Conservation (phyloP, 2,797 vertebrate species). For the Myotis daubentonii region DNA sequence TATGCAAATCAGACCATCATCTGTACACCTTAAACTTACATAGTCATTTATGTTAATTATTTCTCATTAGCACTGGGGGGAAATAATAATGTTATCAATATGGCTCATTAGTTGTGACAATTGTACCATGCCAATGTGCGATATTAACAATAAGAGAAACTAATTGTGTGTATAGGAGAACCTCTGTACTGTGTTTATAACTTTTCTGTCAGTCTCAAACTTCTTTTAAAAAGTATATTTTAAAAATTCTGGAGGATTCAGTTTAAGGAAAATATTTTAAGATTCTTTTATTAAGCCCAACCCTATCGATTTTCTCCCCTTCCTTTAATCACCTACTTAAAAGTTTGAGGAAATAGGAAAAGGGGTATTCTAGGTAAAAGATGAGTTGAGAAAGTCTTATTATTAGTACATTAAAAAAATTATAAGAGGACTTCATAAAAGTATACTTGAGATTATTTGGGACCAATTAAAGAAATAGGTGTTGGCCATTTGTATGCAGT, state of each 20-base stretch:
- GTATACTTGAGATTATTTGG: neutral
- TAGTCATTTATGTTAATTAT: neutral
- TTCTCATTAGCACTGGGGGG: neutral
- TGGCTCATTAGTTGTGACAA: neutral
- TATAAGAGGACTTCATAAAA: neutral
- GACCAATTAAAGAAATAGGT: neutral
- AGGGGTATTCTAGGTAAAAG: neutral
- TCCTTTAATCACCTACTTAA: neutral
- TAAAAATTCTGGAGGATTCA: neutral
- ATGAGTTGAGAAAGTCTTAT: neutral
- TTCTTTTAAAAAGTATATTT: neutral
- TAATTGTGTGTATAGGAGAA: neutral
- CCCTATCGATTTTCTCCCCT: neutral
- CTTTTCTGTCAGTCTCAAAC: neutral
- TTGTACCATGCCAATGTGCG: neutral
- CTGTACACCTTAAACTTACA: neutral
- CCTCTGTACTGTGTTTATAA: neutral
- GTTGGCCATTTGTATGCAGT: neutral
- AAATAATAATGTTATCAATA: neutral
- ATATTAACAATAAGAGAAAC: neutral
- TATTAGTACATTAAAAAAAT: neutral
- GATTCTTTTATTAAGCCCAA: neutral
- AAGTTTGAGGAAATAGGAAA: neutral
- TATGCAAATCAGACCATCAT: neutral
- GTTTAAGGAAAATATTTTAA: conserved; percentile 4